Evolutionary conservation across 1,140 invertebrate genomes (phyloP).

Genomic region (Drosophila malerkotliana): DNA sequence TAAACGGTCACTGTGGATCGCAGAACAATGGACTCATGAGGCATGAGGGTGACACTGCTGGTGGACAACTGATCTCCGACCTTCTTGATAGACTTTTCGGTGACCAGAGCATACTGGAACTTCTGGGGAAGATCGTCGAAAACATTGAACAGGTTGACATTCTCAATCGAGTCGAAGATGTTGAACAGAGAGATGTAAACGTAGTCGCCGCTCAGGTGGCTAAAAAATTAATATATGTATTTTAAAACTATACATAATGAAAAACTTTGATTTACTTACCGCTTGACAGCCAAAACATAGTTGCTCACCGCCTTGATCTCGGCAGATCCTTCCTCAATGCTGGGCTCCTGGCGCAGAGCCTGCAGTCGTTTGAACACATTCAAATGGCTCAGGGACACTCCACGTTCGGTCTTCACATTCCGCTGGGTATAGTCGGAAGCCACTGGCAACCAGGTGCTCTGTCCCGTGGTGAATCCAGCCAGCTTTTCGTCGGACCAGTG

Average conservation of each 20-base stretch:
- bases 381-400: constrained; percentile 62
- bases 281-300: constrained; percentile 75
- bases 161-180: constrained; percentile 69
- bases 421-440: constrained; percentile 85
- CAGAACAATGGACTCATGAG: constrained; percentile 68
- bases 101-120: constrained; percentile 74
- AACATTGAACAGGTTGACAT: constrained; percentile 57
- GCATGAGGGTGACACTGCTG: constrained; percentile 70
- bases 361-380: constrained; percentile 75
- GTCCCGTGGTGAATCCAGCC: constrained; percentile 82
- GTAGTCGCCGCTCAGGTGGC: constrained; percentile 55
- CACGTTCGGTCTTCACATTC: constrained; percentile 84
- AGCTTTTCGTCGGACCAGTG: constrained; percentile 88
- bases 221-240: constrained; percentile 15
- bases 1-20: constrained; percentile 59
- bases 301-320: constrained; percentile 64
- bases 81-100: constrained; percentile 68
- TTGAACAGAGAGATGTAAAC: constrained; percentile 74
- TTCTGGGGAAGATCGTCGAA: constrained; percentile 57
- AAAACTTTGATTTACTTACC: constrained; percentile 44
- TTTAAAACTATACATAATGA: background rate
- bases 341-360: constrained; percentile 54
- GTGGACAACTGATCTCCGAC: constrained; percentile 57
- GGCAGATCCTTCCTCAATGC: constrained; percentile 68
- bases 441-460: constrained; percentile 88